These are phyloP conservation scores for Simalia tracyae DNA, from an alignment of 2,797 vertebrate species.

Conservation along the genomic window DNA sequence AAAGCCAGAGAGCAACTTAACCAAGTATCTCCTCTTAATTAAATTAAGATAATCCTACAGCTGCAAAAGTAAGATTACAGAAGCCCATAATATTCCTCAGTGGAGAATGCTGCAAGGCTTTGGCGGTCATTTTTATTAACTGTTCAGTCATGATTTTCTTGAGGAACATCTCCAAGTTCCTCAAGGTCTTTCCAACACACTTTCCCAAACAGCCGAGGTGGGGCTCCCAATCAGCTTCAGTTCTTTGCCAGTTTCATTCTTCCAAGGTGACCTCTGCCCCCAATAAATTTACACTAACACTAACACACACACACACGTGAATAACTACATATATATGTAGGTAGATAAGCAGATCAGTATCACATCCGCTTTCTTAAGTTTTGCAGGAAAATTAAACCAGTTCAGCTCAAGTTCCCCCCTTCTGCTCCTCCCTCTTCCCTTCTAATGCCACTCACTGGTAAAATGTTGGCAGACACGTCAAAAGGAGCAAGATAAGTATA, in stretches of 20 bases:
- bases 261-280: constrained; percentile 34
- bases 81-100: not conserved
- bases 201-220: constrained; percentile 48
- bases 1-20: not conserved
- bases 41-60: not conserved
- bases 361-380: constrained; percentile 39
- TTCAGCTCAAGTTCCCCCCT: not conserved
- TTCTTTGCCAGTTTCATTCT: constrained; percentile 4
- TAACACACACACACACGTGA: not conserved
- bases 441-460: not conserved
- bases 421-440: not conserved
- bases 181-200: not conserved
- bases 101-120: not conserved
- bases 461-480: not conserved
- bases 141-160: not conserved
- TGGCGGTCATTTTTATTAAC: not conserved
- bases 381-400: constrained; percentile 40
- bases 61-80: not conserved
- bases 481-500: not conserved
- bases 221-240: constrained; percentile 32
- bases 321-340: not conserved
- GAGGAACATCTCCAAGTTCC: not conserved
- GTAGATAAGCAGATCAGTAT: not conserved
- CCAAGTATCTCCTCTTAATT: not conserved
- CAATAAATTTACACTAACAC: constrained; percentile 35